These are phyloP conservation scores for Listrodromus nycthemerus DNA, from an alignment of 2,888 invertebrate genomes.

Conservation along the genomic window DNA sequence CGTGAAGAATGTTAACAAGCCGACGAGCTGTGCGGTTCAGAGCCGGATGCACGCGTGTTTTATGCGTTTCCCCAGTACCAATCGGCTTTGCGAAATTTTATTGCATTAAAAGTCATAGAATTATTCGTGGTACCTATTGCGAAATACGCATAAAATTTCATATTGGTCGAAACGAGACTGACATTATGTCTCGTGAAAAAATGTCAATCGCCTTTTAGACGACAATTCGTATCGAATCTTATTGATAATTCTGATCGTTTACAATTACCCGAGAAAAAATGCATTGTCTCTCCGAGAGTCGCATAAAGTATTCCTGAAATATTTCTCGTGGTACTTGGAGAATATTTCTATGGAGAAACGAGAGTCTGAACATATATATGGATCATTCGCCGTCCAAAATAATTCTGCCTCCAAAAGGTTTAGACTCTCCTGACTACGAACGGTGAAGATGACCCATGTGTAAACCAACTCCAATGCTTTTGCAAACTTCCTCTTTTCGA, in stretches of 20 bases:
- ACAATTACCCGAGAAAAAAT: no score
- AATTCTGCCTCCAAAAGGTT: not conserved
- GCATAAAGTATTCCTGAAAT: no score
- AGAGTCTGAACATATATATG: not conserved
- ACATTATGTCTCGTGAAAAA: no score
- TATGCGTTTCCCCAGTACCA: constrained; percentile 69
- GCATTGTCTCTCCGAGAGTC: no score
- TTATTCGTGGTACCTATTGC: not conserved
- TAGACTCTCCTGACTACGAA: not conserved
- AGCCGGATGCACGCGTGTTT: constrained; percentile 73
- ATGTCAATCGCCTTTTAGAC: no score
- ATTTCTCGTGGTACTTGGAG: no score
- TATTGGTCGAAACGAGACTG: no score
- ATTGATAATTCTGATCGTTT: no score
- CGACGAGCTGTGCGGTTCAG: constrained; percentile 60
- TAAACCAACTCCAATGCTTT: not conserved
- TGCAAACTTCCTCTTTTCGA: not conserved
- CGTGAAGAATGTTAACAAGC: constrained; percentile 81
- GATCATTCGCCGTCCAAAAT: not conserved
- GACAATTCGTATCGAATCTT: no score
- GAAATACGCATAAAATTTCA: not conserved
- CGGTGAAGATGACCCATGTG: not conserved
- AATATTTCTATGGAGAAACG: not conserved
- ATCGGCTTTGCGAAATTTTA: constrained; percentile 3
- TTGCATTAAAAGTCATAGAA: constrained; percentile 2